phyloP scores from a whole-genome alignment of 2,797 vertebrate species.

The Poeciliopsis presidionis region DNA sequence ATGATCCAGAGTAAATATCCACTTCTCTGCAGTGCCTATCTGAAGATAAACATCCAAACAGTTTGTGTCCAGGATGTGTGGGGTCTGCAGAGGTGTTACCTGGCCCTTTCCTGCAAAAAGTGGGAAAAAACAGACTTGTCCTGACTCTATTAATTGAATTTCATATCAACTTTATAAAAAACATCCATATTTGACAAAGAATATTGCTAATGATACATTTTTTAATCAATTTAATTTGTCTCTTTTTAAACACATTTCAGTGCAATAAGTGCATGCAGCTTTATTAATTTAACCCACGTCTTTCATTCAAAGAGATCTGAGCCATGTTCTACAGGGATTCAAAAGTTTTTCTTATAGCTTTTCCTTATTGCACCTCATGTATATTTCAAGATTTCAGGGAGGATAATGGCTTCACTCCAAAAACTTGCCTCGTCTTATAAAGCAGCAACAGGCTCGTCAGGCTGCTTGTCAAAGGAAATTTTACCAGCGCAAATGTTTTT shows the following conservation, averaged over 20 bases:
- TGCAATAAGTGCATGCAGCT: background rate
- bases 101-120: background rate
- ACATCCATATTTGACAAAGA: background rate
- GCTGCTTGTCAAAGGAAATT: background rate
- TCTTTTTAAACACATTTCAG: background rate
- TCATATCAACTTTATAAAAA: background rate
- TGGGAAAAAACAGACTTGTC: too few relatives aligned
- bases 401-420: background rate
- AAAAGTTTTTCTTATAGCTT: background rate
- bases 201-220: background rate
- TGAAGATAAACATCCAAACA: too few relatives aligned
- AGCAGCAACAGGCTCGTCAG: slow-evolving; percentile 8
- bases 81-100: too few relatives aligned
- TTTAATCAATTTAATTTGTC: background rate
- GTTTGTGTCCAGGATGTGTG: too few relatives aligned
- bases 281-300: background rate
- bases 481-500: slow-evolving; percentile 14
- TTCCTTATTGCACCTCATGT: background rate
- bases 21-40: too few relatives aligned
- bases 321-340: background rate
- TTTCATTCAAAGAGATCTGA: background rate
- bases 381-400: background rate
- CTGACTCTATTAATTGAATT: too few relatives aligned
- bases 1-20: too few relatives aligned
- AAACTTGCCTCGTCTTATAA: background rate